Percentiles rank a stretch among this genome's conserved stretches.
Conservation (phyloP, 2,113 vertebrate species). For the Theristicus caerulescens region DNA sequence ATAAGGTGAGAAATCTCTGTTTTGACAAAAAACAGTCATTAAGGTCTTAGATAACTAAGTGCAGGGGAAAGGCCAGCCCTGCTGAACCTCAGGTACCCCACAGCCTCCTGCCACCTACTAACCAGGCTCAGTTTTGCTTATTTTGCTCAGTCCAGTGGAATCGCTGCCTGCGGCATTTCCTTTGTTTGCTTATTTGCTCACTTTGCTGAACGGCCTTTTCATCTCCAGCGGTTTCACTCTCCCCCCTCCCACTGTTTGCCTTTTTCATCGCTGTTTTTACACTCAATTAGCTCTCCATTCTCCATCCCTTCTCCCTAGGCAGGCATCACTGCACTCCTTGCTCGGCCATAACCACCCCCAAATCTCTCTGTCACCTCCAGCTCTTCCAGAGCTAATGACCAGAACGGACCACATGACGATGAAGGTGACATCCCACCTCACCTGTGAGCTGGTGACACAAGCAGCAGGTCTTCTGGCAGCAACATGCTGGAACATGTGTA, state of each 20-base stretch:
- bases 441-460: neutral
- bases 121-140: neutral
- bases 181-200: neutral
- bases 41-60: neutral
- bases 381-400: neutral
- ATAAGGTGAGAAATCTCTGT: neutral
- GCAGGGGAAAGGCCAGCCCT: neutral
- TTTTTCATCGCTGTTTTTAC: neutral
- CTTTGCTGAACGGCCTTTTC: neutral
- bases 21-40: neutral
- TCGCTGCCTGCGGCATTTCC: neutral
- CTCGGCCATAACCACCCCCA: neutral
- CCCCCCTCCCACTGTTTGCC: neutral
- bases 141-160: neutral
- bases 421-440: neutral
- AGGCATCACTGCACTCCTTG: neutral
- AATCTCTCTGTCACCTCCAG: neutral
- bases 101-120: neutral
- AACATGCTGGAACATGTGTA: rapidly evolving
- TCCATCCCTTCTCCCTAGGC: neutral
- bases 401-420: rapidly evolving
- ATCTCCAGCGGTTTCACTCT: neutral
- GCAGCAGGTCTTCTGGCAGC: neutral
- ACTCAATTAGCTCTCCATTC: neutral
- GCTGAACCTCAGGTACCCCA: neutral